These are phyloP conservation scores for Sphenodon punctatus DNA, from an alignment of 2,797 vertebrate genomes.

Conservation along the genomic window DNA sequence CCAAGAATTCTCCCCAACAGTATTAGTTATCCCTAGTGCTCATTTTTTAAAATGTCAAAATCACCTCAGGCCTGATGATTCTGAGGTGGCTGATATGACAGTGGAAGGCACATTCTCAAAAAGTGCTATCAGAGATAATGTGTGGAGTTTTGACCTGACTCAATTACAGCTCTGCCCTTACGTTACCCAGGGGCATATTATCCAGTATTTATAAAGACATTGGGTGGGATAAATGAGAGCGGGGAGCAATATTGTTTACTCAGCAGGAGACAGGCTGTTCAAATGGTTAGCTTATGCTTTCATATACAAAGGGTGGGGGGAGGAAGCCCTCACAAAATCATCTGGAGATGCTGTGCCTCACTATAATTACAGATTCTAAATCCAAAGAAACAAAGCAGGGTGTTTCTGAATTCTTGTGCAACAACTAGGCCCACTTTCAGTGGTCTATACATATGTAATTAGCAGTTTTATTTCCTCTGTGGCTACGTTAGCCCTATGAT, in stretches of 20 bases:
- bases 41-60: constrained; percentile 53
- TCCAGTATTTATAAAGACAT: constrained; percentile 67
- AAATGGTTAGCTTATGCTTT: too few species aligned
- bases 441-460: constrained; percentile 75
- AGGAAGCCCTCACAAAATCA: constrained; percentile 14
- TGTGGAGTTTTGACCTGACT: constrained; percentile 60
- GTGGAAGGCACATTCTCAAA: constrained; percentile 63
- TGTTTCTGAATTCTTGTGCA: constrained; percentile 50
- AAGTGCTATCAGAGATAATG: constrained; percentile 66
- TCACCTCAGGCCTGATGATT: constrained; percentile 45
- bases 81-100: constrained; percentile 54
- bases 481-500: constrained; percentile 74
- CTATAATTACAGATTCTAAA: constrained; percentile 56
- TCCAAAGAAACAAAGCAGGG: constrained; percentile 34
- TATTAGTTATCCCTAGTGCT: constrained; percentile 38
- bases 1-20: constrained; percentile 46
- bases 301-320: too few species aligned
- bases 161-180: constrained; percentile 65
- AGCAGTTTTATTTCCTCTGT: constrained; percentile 80
- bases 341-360: constrained; percentile 7
- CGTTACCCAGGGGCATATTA: constrained; percentile 48
- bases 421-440: constrained; percentile 47
- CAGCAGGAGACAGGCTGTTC: constrained; percentile 51
- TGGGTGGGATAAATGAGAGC: constrained; percentile 46
- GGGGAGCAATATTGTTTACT: constrained; percentile 61